Base-by-base conservation (phyloP, 2,888 invertebrate genomes). In the Selenia dentaria region DNA sequence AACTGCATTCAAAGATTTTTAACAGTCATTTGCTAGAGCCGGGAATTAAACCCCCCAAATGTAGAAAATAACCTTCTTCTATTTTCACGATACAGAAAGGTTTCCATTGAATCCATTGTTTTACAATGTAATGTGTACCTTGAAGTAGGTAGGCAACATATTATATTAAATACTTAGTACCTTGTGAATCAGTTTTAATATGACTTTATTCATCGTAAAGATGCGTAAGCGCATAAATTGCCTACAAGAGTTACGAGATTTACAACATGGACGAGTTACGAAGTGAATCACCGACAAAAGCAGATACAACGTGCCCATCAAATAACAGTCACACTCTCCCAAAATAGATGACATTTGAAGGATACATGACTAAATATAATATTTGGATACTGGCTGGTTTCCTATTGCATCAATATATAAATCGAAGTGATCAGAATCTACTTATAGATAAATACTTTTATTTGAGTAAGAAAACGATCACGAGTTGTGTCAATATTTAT, bases 281-380 rank as follows among this genome's bases (percentile, higher is more conserved):
- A 60, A 62, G 46, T 74, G 72, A 77, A 38, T 78, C 77, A 78
- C 60, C 52, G 50, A 53, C 59, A 33, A 13, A 36, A 47, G 54
- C 51, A 49, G 60, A 51, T 54, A 52, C 43, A 51, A 51, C 59
- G 57, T 55, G 45, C 59, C 60, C 51, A 31, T 40, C 39, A 27
- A 34, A 27, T 16, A 35, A 18, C 32, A 49, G 50, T 55, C 51
- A 49, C 43, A 41, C 22, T 27, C 28, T 20, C 54, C 39, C 18
- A 37, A 54, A 55, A 57, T 60, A 57, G 54, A 50, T 29, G 20
- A 33, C 29, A 38, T 35, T 16, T 46, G 56, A 62, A 64, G 50
- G 44, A 50, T 51, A 36, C 29, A 13, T 39, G 22, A 27, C 42
- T 41, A 46, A 41, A 48, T 32, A 44, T 49, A 47, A 54, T 26